Evolutionary conservation across 2,888 invertebrate genomes (phyloP), one percentile per base, ranked within the genome.

Genomic region (Dioctria linearis): DNA sequence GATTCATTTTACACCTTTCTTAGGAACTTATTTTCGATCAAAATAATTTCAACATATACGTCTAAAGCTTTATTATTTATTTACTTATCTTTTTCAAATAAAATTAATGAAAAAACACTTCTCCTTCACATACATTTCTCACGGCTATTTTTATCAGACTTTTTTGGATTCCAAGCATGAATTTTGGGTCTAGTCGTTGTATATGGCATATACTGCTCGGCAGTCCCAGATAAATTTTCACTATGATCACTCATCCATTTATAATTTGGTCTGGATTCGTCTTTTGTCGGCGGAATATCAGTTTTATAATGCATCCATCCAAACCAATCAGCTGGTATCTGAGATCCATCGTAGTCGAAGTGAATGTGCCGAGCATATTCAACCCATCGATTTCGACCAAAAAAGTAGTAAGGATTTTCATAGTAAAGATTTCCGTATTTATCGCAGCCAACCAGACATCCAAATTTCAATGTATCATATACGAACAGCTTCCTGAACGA

Each of bases 291-390:
- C 9, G 88, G 87, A 79, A 89, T 83, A 82, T 90, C 90, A 73
- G 90, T 90, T 89, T 89, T 83, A 90, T 99, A 97, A 89, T 98
- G 98, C 86, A 99, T 90, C 99, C 99, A 99, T 13, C 98, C 96
- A 86, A 89, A 98, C 99, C 99, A 99, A 88, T 99, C 98, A 42
- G 98, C 93, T 1, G 98, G 95, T 5, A 99, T 94, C 92, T 98
- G 95, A 3, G 89, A 89, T 8, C 90, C 93, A 84, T 93, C 92
- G 82, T 92, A 93, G 81, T 97, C 93, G 87, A 95, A 89, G 87
- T 94, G 91, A 80, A 93, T 93, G 81, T 93, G 91, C 0, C 94
- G 93, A 0, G 93, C 90, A 87, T 95, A 99, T 85, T 95, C 94
- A 11, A 99, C 93, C 99, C 99, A 99, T 81, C 99, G 93, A 90